Evolutionary conservation across 2,888 invertebrate genomes (phyloP).

Genomic region (Cylindroiulus punctatus): DNA sequence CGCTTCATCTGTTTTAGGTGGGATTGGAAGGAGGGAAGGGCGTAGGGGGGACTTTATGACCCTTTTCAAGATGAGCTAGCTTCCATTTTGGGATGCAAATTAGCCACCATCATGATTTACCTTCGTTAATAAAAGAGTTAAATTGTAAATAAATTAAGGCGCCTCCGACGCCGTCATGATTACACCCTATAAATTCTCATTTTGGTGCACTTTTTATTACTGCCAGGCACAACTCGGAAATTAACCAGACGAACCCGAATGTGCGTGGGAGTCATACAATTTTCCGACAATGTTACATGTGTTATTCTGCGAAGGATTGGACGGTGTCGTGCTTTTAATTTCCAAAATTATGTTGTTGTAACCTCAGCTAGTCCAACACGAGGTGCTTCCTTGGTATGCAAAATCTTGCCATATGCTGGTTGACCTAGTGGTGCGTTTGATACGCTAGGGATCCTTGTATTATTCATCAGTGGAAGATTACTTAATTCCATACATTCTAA

Average conservation of each 20-base stretch:
- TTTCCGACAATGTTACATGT: background rate
- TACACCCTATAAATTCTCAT: constrained; percentile 29
- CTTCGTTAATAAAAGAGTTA: constrained; percentile 42
- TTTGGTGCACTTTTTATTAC: background rate
- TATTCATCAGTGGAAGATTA: too few species aligned
- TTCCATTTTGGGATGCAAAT: constrained; percentile 35
- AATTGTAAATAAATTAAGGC: constrained; percentile 34
- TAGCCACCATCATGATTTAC: constrained; percentile 42
- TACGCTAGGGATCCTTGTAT: too few species aligned
- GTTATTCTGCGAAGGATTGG: background rate
- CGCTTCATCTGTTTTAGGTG: constrained; percentile 34
- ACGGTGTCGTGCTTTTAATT: background rate
- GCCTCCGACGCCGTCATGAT: constrained; percentile 34
- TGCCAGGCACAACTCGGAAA: background rate
- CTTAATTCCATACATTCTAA: too few species aligned
- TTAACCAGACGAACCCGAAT: background rate
- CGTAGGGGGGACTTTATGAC: constrained; percentile 32
- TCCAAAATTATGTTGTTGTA: background rate
- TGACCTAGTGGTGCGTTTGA: too few species aligned
- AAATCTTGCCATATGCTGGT: too few species aligned
- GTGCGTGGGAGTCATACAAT: background rate
- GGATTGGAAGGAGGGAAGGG: background rate
- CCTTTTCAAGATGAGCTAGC: constrained; percentile 16
- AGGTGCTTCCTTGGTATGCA: background rate
- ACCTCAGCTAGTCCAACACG: background rate